Percentiles rank a stretch among this genome's conserved stretches.
Evolutionary conservation across 2,888 invertebrate species (phyloP).

Genomic region (Drosophila prostipennis): DNA sequence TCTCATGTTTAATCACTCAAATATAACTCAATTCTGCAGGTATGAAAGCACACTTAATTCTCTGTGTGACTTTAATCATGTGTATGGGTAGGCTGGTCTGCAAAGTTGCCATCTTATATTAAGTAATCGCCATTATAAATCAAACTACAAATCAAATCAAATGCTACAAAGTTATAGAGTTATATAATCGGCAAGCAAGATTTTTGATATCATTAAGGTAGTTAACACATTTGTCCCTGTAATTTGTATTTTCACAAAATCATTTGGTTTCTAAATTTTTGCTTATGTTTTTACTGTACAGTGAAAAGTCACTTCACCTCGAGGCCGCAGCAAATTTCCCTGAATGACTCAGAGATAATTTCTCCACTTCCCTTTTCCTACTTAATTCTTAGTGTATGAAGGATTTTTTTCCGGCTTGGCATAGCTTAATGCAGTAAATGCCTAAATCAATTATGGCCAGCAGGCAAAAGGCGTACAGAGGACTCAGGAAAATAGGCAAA

Average conservation of each 20-base stretch:
- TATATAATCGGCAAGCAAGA: too few relatives aligned
- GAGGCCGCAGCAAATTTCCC: too few relatives aligned
- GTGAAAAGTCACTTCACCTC: background rate
- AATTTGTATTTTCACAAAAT: too few relatives aligned
- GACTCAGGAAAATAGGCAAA: conserved; percentile 24
- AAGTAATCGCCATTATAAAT: background rate
- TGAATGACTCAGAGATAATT: conserved; percentile 57
- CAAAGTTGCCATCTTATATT: background rate
- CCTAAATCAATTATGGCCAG: conserved; percentile 71
- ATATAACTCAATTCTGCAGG: background rate
- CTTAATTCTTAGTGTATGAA: conserved; percentile 39
- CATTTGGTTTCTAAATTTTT: too few relatives aligned
- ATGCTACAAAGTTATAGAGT: too few relatives aligned
- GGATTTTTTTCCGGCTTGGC: conserved; percentile 34
- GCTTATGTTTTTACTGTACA: background rate
- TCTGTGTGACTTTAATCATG: background rate
- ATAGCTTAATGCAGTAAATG: conserved; percentile 68
- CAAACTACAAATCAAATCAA: too few relatives aligned
- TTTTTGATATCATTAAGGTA: background rate
- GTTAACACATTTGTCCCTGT: background rate
- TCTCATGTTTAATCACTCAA: background rate
- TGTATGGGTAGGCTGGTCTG: background rate
- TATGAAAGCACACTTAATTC: background rate
- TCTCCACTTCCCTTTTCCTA: background rate
- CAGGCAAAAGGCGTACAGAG: conserved; percentile 26